These are phyloP conservation scores for Drosophila limbata DNA, from an alignment of 2,888 invertebrate genomes.

Conservation along the genomic window DNA sequence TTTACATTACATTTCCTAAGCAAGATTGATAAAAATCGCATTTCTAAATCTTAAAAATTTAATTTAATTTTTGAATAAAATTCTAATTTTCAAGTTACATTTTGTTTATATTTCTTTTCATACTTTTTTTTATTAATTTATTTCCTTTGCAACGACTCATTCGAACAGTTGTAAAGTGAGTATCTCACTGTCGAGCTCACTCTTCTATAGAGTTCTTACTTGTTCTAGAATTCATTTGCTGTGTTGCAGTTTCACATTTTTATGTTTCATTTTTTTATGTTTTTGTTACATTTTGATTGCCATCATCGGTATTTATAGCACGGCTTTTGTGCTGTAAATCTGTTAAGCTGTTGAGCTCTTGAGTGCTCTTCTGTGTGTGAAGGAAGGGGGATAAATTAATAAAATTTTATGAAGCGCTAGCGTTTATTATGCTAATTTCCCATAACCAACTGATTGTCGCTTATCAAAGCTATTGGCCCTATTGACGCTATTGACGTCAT, in stretches of 20 bases:
- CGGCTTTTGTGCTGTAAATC: conserved; percentile 65
- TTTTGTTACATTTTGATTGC: conserved; percentile 21
- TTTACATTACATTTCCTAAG: too few species aligned
- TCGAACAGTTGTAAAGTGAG: neutral
- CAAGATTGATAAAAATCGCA: too few species aligned
- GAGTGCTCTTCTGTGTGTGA: conserved; percentile 45
- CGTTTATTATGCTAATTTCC: conserved; percentile 75
- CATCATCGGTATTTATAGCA: conserved; percentile 55
- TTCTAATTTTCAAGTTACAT: too few species aligned
- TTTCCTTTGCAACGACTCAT: too few species aligned
- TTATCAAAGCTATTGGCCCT: conserved; percentile 69
- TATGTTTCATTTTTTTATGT: neutral
- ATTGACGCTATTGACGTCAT: conserved; percentile 3
- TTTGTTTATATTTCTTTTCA: too few species aligned
- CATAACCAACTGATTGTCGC: conserved; percentile 50
- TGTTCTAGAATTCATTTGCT: conserved; percentile 36
- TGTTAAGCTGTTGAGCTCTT: conserved; percentile 76
- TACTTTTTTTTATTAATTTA: too few species aligned
- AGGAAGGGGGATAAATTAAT: conserved; percentile 57
- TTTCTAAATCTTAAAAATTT: too few species aligned
- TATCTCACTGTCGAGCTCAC: neutral
- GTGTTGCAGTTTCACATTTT: conserved; percentile 12
- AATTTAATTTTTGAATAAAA: too few species aligned
- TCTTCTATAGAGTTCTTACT: neutral
- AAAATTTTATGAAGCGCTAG: conserved; percentile 68